Base-by-base conservation (phyloP, 2,113 vertebrate species). In the Pygoscelis adeliae region DNA sequence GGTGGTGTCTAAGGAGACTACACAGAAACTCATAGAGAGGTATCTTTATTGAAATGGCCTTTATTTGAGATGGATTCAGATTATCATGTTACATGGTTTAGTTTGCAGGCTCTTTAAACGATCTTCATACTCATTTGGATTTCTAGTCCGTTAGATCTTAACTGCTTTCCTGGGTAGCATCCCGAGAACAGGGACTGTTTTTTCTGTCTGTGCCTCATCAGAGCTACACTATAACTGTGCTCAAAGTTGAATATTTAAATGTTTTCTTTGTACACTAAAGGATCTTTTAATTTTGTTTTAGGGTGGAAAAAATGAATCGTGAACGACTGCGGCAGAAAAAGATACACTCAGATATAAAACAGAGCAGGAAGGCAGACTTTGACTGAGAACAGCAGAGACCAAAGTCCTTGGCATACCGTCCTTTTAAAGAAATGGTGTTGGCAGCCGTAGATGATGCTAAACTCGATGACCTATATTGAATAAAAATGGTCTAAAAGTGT, bases 321-420 rank as follows among this genome's bases (percentile, higher is more conserved):
- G 98, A 98, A 77, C 98, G 98, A 49, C 97, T 99, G 13, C 92
- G 95, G 34, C 98, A 98, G 90, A 99, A 99, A 30, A 98, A 90
- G 96, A 97, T 98, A 11, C 92, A 96, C 70, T 98, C 98, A 4
- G 16, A 58, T n/a, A 59, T 97, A 90, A 99, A 99, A 77, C 97
- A 96, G 53, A 98, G 95, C 94, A 97, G 98, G 85, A 97, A 71
- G 53, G 96, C 95, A 15, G 97, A 97, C 22, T 42, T 98, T 1
- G 98, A 99, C 94, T 99, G 97, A 98, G 87, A 44, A 16, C 26
- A 42, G 17, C 69, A 25, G 55, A 29, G 52, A 17, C 12, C 3
- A 2, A 70, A 91, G 46, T 2, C 73, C 30, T 44, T 27, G 42
- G n/a, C 21, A 18, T 38, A 18, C 40, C 4, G 0, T 46, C 46